phyloP scores from a whole-genome alignment of 2,113 vertebrate genomes.

The Varanus salvator region DNA sequence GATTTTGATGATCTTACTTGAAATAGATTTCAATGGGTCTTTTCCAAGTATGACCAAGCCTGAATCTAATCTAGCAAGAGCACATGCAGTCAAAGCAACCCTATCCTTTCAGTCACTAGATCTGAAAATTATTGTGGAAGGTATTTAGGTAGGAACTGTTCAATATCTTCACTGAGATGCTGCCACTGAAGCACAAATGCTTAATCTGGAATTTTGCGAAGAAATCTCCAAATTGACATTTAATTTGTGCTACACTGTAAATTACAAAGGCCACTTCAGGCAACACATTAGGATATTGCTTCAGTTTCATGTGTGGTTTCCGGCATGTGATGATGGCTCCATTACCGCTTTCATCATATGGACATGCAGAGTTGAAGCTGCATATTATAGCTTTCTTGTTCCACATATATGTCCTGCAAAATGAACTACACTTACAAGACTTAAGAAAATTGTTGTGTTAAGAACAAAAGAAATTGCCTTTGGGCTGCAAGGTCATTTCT shows the following conservation, averaged over 20 bases:
- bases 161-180: background rate
- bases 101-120: background rate
- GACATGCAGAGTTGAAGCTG: background rate
- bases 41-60: too few species aligned
- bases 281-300: background rate
- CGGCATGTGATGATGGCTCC: background rate
- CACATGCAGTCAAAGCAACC: background rate
- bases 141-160: background rate
- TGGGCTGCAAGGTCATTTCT: background rate
- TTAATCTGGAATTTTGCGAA: background rate
- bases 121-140: background rate
- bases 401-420: background rate
- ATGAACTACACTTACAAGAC: background rate
- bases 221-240: background rate
- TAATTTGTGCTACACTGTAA: background rate
- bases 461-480: background rate
- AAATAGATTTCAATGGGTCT: too few species aligned
- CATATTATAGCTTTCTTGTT: background rate
- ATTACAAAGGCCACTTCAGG: too few species aligned
- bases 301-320: background rate
- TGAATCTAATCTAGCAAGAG: too few species aligned
- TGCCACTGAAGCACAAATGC: background rate
- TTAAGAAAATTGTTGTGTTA: background rate
- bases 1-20: too few species aligned
- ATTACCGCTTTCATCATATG: background rate